These are phyloP conservation scores for Lepidochrysops patricia DNA, from an alignment of 2,888 invertebrate species.

Conservation along the genomic window DNA sequence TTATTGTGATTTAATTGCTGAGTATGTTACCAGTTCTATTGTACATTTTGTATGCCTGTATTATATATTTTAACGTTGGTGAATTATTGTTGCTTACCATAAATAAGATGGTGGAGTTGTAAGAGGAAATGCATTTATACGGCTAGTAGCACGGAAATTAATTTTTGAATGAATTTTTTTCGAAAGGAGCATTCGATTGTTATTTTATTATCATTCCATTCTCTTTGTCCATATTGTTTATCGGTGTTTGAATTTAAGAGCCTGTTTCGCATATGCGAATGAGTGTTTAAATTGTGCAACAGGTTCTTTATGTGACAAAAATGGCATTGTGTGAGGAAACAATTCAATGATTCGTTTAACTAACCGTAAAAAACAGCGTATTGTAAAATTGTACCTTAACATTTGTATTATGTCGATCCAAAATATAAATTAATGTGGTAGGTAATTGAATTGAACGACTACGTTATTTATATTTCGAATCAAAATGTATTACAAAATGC, in stretches of 20 bases:
- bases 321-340: neutral
- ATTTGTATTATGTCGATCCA: neutral
- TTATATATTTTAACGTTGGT: conserved; percentile 1
- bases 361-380: neutral
- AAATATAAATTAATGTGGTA: neutral
- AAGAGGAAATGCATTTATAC: too few species aligned
- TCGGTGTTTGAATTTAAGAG: neutral
- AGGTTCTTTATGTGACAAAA: neutral
- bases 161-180: too few species aligned
- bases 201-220: neutral
- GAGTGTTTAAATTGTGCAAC: too few species aligned
- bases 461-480: too few species aligned
- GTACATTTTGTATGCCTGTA: conserved; percentile 3
- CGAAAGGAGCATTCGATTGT: too few species aligned
- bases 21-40: conserved; percentile 2
- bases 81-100: conserved; percentile 1
- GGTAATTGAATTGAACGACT: too few species aligned
- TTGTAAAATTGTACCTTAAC: neutral
- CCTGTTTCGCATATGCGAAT: too few species aligned
- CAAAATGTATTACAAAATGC: too few species aligned
- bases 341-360: neutral
- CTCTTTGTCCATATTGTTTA: neutral
- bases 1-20: conserved; percentile 13
- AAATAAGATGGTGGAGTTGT: neutral
- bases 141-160: too few species aligned